Evolutionary conservation across 2,113 vertebrate species (phyloP).

Genomic region (Alethe diademata): DNA sequence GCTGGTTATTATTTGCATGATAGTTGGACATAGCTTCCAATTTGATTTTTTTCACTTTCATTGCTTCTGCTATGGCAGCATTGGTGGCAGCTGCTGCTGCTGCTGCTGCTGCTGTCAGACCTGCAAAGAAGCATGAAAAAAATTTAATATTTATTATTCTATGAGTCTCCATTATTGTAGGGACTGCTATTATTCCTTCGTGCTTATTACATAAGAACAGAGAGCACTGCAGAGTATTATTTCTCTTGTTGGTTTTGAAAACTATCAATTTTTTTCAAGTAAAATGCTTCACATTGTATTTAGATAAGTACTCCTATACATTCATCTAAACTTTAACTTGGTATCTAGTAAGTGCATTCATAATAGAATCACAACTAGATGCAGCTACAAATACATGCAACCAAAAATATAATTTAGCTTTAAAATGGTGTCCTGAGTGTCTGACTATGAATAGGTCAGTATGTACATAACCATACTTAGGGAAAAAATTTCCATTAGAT

Average conservation of each 20-base stretch:
- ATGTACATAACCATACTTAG: background rate
- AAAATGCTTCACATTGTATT: background rate
- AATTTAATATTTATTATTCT: conserved; percentile 42
- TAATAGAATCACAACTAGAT: background rate
- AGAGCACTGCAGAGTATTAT: background rate
- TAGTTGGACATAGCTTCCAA: conserved; percentile 98
- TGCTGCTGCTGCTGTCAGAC: conserved; percentile 92
- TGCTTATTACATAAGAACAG: background rate
- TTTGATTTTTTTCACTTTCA: conserved; percentile 99
- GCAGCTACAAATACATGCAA: background rate
- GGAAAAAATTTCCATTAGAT: background rate
- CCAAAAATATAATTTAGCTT: background rate
- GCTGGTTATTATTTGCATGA: conserved; percentile 93
- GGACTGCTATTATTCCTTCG: background rate
- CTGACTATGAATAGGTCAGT: background rate
- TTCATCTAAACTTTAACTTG: background rate
- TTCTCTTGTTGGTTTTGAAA: background rate
- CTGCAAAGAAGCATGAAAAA: conserved; percentile 75
- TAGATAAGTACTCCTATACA: background rate
- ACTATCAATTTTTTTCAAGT: background rate
- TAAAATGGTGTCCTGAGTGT: background rate
- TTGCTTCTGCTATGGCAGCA: conserved; percentile 97
- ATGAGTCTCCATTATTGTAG: background rate
- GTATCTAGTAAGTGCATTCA: background rate
- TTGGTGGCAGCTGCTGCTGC: conserved; percentile 95